These are phyloP conservation scores for Trinectes maculatus DNA, from an alignment of 2,113 vertebrate genomes.

Conservation along the genomic window DNA sequence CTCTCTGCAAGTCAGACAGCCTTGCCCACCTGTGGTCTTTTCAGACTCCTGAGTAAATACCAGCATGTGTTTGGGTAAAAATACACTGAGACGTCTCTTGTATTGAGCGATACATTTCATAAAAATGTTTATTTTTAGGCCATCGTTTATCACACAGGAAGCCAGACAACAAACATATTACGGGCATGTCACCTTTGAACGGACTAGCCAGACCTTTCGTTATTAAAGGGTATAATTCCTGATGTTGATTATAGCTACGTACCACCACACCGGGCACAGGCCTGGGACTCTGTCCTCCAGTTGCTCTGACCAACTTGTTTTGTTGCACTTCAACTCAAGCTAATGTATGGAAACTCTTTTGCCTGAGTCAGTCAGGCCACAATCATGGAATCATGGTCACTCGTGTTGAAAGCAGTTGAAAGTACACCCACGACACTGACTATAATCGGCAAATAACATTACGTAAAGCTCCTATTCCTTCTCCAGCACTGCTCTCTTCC, in stretches of 20 bases:
- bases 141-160: slow-evolving; percentile 37
- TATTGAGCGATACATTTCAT: slow-evolving; percentile 33
- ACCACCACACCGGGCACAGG: slow-evolving; percentile 21
- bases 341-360: slow-evolving; percentile 44
- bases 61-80: slow-evolving; percentile 63
- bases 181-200: slow-evolving; percentile 32
- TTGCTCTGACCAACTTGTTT: slow-evolving; percentile 44
- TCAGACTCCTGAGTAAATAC: slow-evolving; percentile 82
- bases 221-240: slow-evolving; percentile 54
- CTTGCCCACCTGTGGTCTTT: slow-evolving; percentile 76
- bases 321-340: slow-evolving; percentile 31
- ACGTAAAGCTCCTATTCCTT: slow-evolving; percentile 62
- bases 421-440: slow-evolving; percentile 44
- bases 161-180: slow-evolving; percentile 30
- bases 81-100: slow-evolving; percentile 61
- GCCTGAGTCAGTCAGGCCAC: slow-evolving; percentile 35
- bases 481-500: slow-evolving; percentile 57
- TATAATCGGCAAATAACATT: slow-evolving; percentile 73
- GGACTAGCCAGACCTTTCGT: slow-evolving; percentile 31
- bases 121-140: slow-evolving; percentile 55
- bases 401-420: slow-evolving; percentile 53
- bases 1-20: slow-evolving; percentile 69
- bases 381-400: slow-evolving; percentile 37
- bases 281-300: slow-evolving; percentile 48
- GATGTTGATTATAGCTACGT: slow-evolving; percentile 34